Conservation (phyloP, 1,140 invertebrate genomes). For the Heliconius hermathena region DNA sequence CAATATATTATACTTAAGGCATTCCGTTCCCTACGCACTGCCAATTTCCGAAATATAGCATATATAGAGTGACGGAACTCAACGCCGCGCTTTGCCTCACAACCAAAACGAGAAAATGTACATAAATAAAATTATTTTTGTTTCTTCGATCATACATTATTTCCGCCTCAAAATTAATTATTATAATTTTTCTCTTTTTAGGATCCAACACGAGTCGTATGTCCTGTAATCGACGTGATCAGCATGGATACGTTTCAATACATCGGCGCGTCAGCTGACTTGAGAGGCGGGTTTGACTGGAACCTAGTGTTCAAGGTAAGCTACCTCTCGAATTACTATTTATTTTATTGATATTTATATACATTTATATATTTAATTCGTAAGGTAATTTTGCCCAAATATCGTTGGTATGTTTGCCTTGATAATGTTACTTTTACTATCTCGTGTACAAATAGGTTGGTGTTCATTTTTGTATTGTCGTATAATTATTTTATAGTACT, state of each 20-base stretch:
- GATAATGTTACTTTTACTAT: background rate
- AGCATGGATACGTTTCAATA: constrained; percentile 99
- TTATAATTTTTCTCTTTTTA: constrained; percentile 64
- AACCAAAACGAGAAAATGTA: no score
- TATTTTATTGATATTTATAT: constrained; percentile 11
- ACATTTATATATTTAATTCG: background rate
- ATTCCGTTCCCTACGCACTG: no score
- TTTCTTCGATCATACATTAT: no score
- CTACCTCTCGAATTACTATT: constrained; percentile 31
- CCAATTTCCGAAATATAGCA: no score
- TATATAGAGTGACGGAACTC: no score
- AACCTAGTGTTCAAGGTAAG: constrained; percentile 91
- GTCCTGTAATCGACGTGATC: constrained; percentile 98
- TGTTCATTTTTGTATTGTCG: no score
- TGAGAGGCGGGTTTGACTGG: constrained; percentile 98
- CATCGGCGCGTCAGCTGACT: constrained; percentile 94
- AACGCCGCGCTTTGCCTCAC: background rate
- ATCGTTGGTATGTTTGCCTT: background rate
- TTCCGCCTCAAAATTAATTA: no score
- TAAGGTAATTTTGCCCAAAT: background rate
- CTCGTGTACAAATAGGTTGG: background rate
- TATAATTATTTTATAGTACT: background rate
- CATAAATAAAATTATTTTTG: no score
- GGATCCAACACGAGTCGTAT: constrained; percentile 94
- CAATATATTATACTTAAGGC: no score